Evolutionary conservation across 2,113 vertebrate species (phyloP).

Genomic region (Engystomops pustulosus): DNA sequence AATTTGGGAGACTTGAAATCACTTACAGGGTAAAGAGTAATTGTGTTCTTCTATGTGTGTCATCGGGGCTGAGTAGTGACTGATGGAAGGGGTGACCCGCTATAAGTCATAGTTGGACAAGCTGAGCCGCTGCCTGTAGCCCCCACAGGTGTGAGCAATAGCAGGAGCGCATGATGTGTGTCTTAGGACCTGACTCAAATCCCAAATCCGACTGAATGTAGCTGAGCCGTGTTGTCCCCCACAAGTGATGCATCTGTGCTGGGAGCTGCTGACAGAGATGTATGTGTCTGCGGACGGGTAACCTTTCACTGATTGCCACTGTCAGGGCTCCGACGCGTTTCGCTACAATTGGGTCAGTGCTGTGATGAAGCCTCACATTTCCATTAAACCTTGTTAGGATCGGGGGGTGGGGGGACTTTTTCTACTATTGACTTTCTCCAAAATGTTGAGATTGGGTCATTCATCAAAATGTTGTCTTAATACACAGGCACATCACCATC

Average conservation of each 20-base stretch:
- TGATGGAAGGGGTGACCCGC: constrained; percentile 6
- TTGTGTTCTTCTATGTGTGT: too few species aligned
- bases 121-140: constrained; percentile 30
- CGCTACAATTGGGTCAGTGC: not conserved
- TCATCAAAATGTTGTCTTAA: too few species aligned
- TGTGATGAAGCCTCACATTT: not conserved
- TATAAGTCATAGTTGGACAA: constrained; percentile 41
- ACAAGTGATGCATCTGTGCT: constrained; percentile 30
- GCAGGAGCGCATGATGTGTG: constrained; percentile 28
- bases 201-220: constrained; percentile 1
- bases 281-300: constrained; percentile 40
- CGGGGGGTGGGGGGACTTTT: not conserved
- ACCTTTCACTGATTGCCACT: constrained; percentile 42
- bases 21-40: too few species aligned
- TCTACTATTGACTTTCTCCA: not conserved
- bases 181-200: constrained; percentile 49
- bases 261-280: constrained; percentile 40
- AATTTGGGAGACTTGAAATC: not conserved
- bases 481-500: too few species aligned
- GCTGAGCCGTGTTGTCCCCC: not conserved
- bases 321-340: not conserved
- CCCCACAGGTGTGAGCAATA: not conserved
- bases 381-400: not conserved
- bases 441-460: constrained; percentile 4
- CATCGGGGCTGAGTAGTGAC: not conserved